phyloP scores from a whole-genome alignment of 2,888 invertebrate genomes.

The Osmoderma eremita region DNA sequence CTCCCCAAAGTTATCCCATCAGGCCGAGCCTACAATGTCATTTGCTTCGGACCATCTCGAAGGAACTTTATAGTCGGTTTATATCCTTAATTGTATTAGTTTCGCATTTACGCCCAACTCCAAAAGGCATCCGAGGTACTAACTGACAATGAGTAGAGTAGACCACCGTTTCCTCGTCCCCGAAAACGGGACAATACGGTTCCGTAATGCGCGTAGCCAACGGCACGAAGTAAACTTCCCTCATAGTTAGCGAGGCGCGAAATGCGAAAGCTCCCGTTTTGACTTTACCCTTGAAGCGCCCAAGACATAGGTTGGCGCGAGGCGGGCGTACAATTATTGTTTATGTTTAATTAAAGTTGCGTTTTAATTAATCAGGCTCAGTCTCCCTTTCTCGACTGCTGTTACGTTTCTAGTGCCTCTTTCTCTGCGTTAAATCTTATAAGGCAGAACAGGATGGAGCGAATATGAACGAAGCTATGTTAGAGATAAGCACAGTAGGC shows the following conservation, averaged over 20 bases:
- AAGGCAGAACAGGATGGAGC: background rate
- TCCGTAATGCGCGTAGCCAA: background rate
- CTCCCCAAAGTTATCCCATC: background rate
- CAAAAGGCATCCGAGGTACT: no score
- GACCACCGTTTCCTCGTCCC: no score
- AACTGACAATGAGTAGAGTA: no score
- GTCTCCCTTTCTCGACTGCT: conserved; percentile 10
- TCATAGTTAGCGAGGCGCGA: conserved; percentile 8
- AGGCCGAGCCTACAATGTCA: no score
- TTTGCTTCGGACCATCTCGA: no score
- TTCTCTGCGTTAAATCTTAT: background rate
- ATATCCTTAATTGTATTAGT: conserved; percentile 16
- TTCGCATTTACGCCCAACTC: background rate
- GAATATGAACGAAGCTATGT: background rate
- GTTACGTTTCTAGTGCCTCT: background rate
- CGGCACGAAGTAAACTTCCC: conserved; percentile 22
- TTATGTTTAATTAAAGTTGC: conserved; percentile 38
- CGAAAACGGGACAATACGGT: background rate
- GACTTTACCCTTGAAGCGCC: background rate
- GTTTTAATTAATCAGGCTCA: conserved; percentile 31
- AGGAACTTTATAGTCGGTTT: background rate
- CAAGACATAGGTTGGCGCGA: conserved; percentile 11
- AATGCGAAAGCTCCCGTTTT: conserved; percentile 3
- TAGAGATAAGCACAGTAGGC: no score
- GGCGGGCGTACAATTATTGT: conserved; percentile 25